Conservation (phyloP, 2,113 vertebrate genomes). For the Pristiophorus japonicus region DNA sequence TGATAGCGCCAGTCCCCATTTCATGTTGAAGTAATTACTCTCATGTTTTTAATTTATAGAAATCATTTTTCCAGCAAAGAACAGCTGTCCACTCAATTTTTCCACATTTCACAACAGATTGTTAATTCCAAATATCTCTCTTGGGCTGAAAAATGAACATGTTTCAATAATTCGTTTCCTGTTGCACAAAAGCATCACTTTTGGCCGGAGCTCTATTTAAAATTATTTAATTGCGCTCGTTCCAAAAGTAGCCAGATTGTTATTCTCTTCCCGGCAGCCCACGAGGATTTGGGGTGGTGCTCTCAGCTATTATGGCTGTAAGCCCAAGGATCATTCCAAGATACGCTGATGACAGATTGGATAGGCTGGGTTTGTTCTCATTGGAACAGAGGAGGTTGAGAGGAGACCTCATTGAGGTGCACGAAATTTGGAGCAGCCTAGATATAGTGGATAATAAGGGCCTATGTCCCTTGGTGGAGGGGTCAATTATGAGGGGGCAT, state of each 20-base stretch:
- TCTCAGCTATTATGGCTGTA: background rate
- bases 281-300: background rate
- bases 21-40: background rate
- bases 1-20: background rate
- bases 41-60: constrained; percentile 6
- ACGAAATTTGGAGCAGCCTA: no score
- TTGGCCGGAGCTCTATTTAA: background rate
- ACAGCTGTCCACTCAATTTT: constrained; percentile 5
- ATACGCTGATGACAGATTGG: no score
- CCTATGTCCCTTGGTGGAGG: no score
- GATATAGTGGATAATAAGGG: no score
- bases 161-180: background rate
- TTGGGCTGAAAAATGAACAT: background rate
- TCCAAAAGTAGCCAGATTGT: background rate
- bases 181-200: background rate
- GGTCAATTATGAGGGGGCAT: no score
- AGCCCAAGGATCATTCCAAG: background rate
- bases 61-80: background rate
- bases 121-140: constrained; percentile 11
- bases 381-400: no score
- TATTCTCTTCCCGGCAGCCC: background rate
- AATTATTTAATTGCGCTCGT: background rate
- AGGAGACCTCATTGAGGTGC: no score
- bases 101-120: constrained; percentile 20
- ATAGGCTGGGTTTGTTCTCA: no score